Percentiles rank a stretch among this genome's conserved stretches.
phyloP scores from a whole-genome alignment of 2,888 invertebrate species.

The Drosophila monieri region DNA sequence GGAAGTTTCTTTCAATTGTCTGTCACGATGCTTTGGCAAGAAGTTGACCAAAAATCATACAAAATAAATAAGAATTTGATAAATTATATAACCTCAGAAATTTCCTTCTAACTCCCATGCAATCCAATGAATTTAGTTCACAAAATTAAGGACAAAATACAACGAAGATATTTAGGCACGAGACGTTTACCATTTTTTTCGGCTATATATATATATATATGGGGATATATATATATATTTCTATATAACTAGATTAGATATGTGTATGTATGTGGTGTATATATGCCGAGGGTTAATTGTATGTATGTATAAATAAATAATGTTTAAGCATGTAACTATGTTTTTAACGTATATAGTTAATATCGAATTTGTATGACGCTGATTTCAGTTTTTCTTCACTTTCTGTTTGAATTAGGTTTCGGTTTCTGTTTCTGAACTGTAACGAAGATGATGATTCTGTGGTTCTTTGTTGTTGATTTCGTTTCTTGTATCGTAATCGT shows the following conservation, averaged over 20 bases:
- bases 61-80: not conserved
- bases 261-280: conserved; percentile 42
- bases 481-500: conserved; percentile 40
- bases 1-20: not conserved
- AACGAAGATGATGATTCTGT: conserved; percentile 55
- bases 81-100: not conserved
- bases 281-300: conserved; percentile 56
- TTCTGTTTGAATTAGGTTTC: conserved; percentile 30
- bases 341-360: conserved; percentile 42
- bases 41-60: not conserved
- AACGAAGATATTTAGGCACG: conserved; percentile 46
- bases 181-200: conserved; percentile 30
- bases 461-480: conserved; percentile 42
- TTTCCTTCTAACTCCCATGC: not conserved
- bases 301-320: conserved; percentile 47
- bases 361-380: conserved; percentile 33
- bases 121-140: not conserved
- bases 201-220: conserved; percentile 24
- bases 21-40: not conserved
- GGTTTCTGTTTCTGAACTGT: conserved; percentile 42
- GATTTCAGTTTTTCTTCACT: conserved; percentile 22
- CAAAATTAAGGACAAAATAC: conserved; percentile 1
- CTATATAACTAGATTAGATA: conserved; percentile 27
- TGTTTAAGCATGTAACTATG: conserved; percentile 44
- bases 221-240: conserved; percentile 14